Conservation (phyloP, 2,113 vertebrate species). For the Xiphophorus couchianus region DNA sequence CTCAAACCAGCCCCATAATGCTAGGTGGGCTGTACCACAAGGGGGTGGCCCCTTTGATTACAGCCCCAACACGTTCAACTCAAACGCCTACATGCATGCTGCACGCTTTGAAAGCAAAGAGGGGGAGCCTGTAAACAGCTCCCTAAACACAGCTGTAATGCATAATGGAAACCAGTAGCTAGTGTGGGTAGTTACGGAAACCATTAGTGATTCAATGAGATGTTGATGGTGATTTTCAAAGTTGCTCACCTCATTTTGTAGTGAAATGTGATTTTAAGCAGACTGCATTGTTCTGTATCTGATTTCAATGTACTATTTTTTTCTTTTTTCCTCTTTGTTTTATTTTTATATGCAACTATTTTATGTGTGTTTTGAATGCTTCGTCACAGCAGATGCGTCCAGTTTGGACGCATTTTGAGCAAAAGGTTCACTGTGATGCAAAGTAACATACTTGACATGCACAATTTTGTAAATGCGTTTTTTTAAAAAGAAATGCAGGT, state of each 20-base stretch:
- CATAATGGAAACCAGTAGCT: slow-evolving; percentile 40
- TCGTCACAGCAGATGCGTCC: slow-evolving; percentile 10
- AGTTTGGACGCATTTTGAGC: background rate
- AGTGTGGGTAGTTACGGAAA: background rate
- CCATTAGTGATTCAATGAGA: background rate
- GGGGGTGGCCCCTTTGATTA: slow-evolving; percentile 58
- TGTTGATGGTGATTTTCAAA: background rate
- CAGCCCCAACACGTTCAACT: slow-evolving; percentile 41
- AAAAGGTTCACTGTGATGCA: slow-evolving; percentile 9
- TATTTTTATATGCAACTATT: slow-evolving; percentile 71
- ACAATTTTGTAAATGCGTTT: slow-evolving; percentile 22
- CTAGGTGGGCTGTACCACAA: slow-evolving; percentile 59
- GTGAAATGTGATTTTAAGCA: background rate
- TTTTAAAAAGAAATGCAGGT: slow-evolving; percentile 45
- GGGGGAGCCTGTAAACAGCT: background rate
- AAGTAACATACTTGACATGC: slow-evolving; percentile 2
- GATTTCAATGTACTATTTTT: background rate
- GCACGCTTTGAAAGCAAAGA: slow-evolving; percentile 23
- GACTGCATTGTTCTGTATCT: background rate
- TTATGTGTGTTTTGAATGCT: slow-evolving; percentile 57
- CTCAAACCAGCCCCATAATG: slow-evolving; percentile 18
- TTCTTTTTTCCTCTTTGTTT: slow-evolving; percentile 2
- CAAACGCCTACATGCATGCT: background rate
- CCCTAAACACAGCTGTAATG: slow-evolving; percentile 14
- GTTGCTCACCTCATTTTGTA: background rate